Conservation (phyloP, 2,113 vertebrate genomes). For the Paraplagusia blochii region DNA sequence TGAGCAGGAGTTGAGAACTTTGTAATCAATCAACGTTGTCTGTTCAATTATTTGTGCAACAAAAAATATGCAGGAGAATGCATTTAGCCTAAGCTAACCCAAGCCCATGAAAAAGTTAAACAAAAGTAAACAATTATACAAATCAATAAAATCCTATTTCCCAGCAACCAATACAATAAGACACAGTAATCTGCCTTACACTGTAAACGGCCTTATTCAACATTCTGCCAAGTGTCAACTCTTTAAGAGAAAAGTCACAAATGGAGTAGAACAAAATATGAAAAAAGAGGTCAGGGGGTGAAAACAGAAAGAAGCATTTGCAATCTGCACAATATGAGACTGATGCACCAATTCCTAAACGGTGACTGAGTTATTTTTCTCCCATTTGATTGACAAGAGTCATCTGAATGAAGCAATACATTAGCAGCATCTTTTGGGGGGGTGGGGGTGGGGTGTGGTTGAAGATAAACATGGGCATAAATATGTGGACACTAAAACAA, state of each 20-base stretch:
- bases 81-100: not conserved
- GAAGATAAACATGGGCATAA: not conserved
- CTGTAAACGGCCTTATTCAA: not conserved
- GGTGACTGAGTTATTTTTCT: not conserved
- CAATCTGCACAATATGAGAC: not conserved
- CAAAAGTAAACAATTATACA: not conserved
- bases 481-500: not conserved
- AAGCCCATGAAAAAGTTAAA: not conserved
- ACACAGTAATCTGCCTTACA: not conserved
- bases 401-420: constrained; percentile 16
- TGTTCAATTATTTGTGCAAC: too few species aligned
- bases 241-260: not conserved
- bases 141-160: not conserved
- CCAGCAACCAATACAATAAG: not conserved
- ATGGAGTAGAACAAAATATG: not conserved
- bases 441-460: not conserved
- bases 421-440: constrained; percentile 32
- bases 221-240: not conserved
- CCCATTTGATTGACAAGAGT: constrained; percentile 5
- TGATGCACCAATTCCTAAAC: not conserved
- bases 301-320: not conserved
- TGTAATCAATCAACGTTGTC: too few species aligned
- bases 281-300: not conserved
- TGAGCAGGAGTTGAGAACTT: too few species aligned
- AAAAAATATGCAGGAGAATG: not conserved